Evolutionary conservation across 2,888 invertebrate genomes (phyloP), one percentile per base, ranked within the genome.

Genomic region (Apamea crenata): DNA sequence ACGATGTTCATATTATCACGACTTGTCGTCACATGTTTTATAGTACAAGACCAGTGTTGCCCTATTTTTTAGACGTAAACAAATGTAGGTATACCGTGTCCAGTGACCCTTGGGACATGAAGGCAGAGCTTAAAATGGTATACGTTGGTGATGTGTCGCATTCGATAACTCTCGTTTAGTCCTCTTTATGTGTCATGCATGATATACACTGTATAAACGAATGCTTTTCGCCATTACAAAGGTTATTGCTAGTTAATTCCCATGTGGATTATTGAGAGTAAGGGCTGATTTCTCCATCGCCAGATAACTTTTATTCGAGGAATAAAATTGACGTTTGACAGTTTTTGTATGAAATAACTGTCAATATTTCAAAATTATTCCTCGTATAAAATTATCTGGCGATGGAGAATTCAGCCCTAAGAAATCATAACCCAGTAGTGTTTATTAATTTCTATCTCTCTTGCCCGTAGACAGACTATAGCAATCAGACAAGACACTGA

Each of bases 1-100:
- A 82, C 73, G 53, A 32, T 53, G 77, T 59, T 61, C 59, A 69
- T 70, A 73, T 61, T 67, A 72, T 63, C 83, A 73, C 69, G 73
- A 69, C 44, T 1, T 73, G 1, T 59, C 14, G 32, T 76, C 74
- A 78, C 73, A 36, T 73, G 50, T 77, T 78, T 78, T 56, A 40
- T 68, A 79, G 16, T 68, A 77, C 66, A 36, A 50, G 53, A 59
- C 66, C 29, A 73, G 77, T 50, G 77, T 67, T 78, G 80, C 2
- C 69, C 78, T 67, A 71, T 66, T 59, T 88, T 82, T 71, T 36
- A 6, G 25, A 80, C 40, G 72, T 81, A 86, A 86, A 86, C 84
- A 84, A 79, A 82, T n/a, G 25, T 59, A 59, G 4, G n/a, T 59
- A 14, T n/a, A 59, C n/a, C 12, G 59, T 14, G 5, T 59, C n/a